phyloP scores from a whole-genome alignment of 2,797 vertebrate species.

The Pyrocephalus nanus region DNA sequence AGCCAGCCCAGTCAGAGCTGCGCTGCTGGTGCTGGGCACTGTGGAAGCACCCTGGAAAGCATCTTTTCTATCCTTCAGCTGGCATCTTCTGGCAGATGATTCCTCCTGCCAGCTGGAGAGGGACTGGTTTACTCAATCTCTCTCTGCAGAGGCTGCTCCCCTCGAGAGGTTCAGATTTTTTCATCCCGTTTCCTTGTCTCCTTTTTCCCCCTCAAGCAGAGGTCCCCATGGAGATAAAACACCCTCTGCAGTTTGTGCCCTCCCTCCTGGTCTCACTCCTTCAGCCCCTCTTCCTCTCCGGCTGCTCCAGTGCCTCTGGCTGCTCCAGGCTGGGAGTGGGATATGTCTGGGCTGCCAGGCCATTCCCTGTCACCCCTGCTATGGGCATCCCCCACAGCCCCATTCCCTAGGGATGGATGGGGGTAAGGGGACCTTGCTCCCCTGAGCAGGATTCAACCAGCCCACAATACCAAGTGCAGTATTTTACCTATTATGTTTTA shows the following conservation, averaged over 20 bases:
- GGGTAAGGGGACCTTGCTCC: background rate
- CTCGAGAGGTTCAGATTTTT: background rate
- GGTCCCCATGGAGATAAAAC: background rate
- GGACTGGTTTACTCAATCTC: background rate
- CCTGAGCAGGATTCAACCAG: background rate
- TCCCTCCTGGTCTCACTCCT: background rate
- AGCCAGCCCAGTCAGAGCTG: background rate
- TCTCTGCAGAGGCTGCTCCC: background rate
- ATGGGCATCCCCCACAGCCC: background rate
- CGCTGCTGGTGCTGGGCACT: background rate
- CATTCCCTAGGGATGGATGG: background rate
- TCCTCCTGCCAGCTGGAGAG: background rate
- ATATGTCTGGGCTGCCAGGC: background rate
- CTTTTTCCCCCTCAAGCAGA: background rate
- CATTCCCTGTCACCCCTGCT: background rate
- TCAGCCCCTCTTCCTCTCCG: background rate
- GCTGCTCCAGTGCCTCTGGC: background rate
- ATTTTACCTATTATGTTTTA: background rate
- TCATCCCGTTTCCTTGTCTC: background rate
- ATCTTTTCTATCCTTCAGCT: background rate
- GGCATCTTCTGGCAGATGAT: background rate
- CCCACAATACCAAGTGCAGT: background rate
- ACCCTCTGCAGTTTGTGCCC: background rate
- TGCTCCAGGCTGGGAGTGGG: background rate
- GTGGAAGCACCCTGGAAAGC: background rate